A percentile compares a stretch with the other conserved stretches of the same genome.
These are phyloP conservation scores for Aythya baeri DNA, from an alignment of 2,113 vertebrate species.

Conservation along the genomic window DNA sequence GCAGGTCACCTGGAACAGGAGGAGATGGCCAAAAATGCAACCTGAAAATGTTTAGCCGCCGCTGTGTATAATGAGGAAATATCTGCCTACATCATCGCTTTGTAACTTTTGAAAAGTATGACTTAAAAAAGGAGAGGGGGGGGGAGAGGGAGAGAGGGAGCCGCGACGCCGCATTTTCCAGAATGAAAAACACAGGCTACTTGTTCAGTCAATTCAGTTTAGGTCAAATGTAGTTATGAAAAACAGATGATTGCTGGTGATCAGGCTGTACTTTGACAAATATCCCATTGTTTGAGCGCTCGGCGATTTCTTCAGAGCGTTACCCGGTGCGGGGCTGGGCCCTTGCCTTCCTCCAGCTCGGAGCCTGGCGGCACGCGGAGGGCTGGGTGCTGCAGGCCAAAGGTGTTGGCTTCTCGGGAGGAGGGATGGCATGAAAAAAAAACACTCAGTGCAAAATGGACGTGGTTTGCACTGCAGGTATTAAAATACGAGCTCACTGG, in stretches of 20 bases:
- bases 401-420: background rate
- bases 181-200: constrained; percentile 75
- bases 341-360: constrained; percentile 21
- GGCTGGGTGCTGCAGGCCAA: constrained; percentile 22
- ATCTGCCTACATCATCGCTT: constrained; percentile 35
- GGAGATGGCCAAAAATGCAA: background rate
- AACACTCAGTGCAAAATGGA: background rate
- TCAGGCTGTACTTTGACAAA: constrained; percentile 76
- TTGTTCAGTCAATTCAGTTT: constrained; percentile 74
- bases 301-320: constrained; percentile 66
- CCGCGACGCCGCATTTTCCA: constrained; percentile 57
- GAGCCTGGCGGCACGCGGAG: background rate
- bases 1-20: background rate
- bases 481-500: rapidly evolving
- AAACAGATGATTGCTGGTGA: constrained; percentile 80
- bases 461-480: background rate
- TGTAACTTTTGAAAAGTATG: background rate
- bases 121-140: constrained; percentile 4
- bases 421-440: background rate
- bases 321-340: constrained; percentile 25
- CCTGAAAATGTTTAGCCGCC: constrained; percentile 18
- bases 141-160: background rate
- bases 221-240: constrained; percentile 76
- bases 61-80: constrained; percentile 34
- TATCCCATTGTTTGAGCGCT: constrained; percentile 73